Percentiles rank a stretch among this genome's conserved stretches.
phyloP scores from a whole-genome alignment of 1,140 invertebrate genomes.

The Pararge aegeria region DNA sequence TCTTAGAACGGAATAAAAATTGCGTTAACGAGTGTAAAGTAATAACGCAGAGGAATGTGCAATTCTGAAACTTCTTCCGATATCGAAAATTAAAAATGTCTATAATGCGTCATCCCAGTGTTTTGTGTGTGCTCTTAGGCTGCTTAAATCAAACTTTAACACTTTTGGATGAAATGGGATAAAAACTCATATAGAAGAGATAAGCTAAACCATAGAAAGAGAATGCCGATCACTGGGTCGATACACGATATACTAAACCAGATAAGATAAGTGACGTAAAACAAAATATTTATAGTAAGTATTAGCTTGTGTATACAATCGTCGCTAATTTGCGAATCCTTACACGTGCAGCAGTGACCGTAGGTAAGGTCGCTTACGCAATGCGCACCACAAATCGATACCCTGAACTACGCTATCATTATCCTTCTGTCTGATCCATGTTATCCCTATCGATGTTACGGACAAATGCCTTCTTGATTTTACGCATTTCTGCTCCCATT shows the following conservation, averaged over 20 bases:
- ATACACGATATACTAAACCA: not conserved
- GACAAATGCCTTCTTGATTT: constrained; percentile 32
- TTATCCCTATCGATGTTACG: constrained; percentile 24
- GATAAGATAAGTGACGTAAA: not conserved
- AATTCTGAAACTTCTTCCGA: too few species aligned
- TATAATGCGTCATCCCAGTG: too few species aligned
- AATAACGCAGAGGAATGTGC: too few species aligned
- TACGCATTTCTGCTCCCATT: constrained; percentile 3
- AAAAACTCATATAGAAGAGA: too few species aligned
- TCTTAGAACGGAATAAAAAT: too few species aligned
- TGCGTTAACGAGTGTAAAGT: too few species aligned
- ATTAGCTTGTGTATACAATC: constrained; percentile 5
- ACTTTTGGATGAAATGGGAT: too few species aligned
- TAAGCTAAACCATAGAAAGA: too few species aligned
- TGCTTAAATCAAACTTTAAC: too few species aligned
- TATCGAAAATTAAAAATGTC: too few species aligned
- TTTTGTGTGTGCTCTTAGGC: too few species aligned
- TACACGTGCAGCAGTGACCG: constrained; percentile 45
- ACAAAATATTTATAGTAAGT: not conserved
- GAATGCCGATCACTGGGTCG: too few species aligned
- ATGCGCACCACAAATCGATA: constrained; percentile 55
- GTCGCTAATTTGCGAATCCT: constrained; percentile 44
- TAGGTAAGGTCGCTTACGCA: constrained; percentile 45
- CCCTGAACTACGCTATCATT: constrained; percentile 44
- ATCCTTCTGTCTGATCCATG: constrained; percentile 33